These are phyloP conservation scores for Ceratina japonica DNA, from an alignment of 1,140 invertebrate species.

Conservation along the genomic window DNA sequence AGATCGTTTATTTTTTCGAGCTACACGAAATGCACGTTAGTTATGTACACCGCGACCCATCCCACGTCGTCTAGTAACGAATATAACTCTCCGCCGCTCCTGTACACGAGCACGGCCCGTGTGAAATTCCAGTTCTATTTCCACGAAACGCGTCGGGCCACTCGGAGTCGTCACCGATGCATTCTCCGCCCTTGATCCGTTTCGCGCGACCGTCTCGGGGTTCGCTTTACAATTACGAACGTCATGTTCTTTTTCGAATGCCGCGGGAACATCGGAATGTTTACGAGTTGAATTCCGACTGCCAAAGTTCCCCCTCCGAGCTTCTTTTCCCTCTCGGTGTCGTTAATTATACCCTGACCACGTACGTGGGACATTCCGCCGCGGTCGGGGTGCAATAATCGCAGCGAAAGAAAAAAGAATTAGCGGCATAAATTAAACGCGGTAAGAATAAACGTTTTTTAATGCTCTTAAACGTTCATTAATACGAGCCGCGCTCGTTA, in stretches of 20 bases:
- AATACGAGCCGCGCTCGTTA: too few species aligned
- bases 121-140: neutral
- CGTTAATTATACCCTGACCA: conserved; percentile 37
- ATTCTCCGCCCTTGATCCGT: neutral
- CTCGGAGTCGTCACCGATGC: neutral
- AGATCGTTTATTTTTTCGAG: conserved; percentile 1
- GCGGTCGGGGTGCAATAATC: neutral
- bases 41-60: neutral
- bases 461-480: too few species aligned
- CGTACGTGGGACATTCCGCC: neutral
- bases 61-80: neutral
- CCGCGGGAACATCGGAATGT: conserved; percentile 15
- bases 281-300: conserved; percentile 38
- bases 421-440: neutral
- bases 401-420: neutral
- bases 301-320: conserved; percentile 9
- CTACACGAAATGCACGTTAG: neutral
- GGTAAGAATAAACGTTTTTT: neutral
- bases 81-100: neutral
- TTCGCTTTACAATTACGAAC: conserved; percentile 37
- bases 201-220: conserved; percentile 13
- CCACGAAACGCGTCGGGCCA: neutral
- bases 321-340: conserved; percentile 8
- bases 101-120: too few species aligned
- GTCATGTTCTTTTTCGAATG: too few species aligned